Evolutionary conservation across 2,888 invertebrate genomes (phyloP).

Genomic region (Candidula unifasciata): DNA sequence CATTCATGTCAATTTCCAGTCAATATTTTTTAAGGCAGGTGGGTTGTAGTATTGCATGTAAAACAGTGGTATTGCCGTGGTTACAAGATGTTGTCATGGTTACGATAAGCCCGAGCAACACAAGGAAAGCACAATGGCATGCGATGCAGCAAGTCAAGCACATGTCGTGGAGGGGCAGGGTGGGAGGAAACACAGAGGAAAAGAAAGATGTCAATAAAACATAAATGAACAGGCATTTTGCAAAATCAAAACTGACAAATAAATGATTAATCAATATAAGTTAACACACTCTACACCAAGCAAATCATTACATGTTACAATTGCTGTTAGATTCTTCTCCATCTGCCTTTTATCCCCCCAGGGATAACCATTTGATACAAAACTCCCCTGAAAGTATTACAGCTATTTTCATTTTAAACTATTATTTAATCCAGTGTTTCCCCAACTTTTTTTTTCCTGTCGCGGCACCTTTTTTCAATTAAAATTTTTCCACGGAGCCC

Average conservation of each 20-base stretch:
- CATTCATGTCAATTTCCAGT: not conserved
- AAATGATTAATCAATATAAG: not conserved
- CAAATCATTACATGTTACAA: not conserved
- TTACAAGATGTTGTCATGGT: slow-evolving; percentile 20
- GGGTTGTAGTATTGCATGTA: not conserved
- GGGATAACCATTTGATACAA: too few relatives aligned
- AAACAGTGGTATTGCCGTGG: slow-evolving; percentile 13
- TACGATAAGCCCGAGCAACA: slow-evolving; percentile 39
- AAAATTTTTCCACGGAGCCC: too few relatives aligned
- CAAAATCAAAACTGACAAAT: not conserved
- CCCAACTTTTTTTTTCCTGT: too few relatives aligned
- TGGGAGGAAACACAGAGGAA: slow-evolving; percentile 28
- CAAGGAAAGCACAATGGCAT: slow-evolving; percentile 46
- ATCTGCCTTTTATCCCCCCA: too few relatives aligned
- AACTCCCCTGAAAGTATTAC: too few relatives aligned
- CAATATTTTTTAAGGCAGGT: not conserved
- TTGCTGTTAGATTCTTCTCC: too few relatives aligned
- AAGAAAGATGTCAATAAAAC: slow-evolving; percentile 26
- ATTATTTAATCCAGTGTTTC: too few relatives aligned
- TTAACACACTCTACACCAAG: slow-evolving; percentile 2
- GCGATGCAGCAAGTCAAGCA: slow-evolving; percentile 41
- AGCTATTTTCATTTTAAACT: too few relatives aligned
- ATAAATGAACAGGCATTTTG: slow-evolving; percentile 30
- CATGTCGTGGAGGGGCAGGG: not conserved
- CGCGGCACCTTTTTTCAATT: too few relatives aligned